These are phyloP conservation scores for Myxocyprinus asiaticus DNA, from an alignment of 2,113 vertebrate genomes.

Conservation along the genomic window DNA sequence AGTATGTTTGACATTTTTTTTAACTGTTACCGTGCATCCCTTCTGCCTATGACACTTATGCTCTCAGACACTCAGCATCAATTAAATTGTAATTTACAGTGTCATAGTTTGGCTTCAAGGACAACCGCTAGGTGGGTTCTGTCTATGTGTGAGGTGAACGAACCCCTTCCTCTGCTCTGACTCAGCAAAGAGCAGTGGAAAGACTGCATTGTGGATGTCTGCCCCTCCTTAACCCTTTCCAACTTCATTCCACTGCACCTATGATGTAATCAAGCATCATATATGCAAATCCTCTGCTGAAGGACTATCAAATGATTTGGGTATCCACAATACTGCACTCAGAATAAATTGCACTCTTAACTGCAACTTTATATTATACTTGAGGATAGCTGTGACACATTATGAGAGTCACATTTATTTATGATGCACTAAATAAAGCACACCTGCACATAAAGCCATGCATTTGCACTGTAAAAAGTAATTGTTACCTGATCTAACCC, in stretches of 20 bases:
- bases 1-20: neutral
- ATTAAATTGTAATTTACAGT: too few relatives aligned
- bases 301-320: neutral
- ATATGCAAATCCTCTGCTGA: constrained; percentile 4
- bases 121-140: constrained; percentile 40
- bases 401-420: neutral
- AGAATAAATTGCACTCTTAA: neutral
- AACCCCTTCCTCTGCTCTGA: constrained; percentile 69
- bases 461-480: too few relatives aligned
- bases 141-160: constrained; percentile 56
- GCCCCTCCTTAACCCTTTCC: constrained; percentile 54
- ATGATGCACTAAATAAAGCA: neutral
- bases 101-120: constrained; percentile 57
- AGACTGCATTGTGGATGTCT: constrained; percentile 58
- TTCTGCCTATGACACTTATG: too few relatives aligned
- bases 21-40: too few relatives aligned
- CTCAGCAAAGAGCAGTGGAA: constrained; percentile 60
- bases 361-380: too few relatives aligned
- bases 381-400: too few relatives aligned
- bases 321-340: neutral
- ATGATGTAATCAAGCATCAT: constrained; percentile 26
- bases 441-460: too few relatives aligned
- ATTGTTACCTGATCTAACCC: too few relatives aligned
- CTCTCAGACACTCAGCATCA: too few relatives aligned
- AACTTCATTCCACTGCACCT: constrained; percentile 35